Percentiles rank a stretch among this genome's conserved stretches.
Evolutionary conservation across 1,140 invertebrate species (phyloP).

Genomic region (Magallana ariakensis): DNA sequence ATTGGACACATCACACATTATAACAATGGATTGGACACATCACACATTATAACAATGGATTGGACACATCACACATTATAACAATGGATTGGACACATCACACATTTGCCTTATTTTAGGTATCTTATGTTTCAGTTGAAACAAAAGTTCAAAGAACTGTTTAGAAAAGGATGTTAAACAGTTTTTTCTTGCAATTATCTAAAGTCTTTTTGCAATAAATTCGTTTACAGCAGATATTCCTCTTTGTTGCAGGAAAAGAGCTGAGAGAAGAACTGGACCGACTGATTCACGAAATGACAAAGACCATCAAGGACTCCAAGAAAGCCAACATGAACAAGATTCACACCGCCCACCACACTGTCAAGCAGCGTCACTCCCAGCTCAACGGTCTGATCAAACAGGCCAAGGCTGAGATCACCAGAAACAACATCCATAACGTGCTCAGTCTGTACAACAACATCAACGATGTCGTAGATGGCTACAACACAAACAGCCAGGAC

Average conservation of each 20-base stretch:
- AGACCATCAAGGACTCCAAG: constrained; percentile 2
- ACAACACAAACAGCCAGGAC: background rate
- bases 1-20: too few relatives aligned
- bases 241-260: background rate
- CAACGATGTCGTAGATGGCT: background rate
- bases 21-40: too few relatives aligned
- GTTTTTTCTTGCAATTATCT: too few relatives aligned
- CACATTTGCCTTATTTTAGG: too few relatives aligned
- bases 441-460: constrained; percentile 6
- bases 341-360: background rate
- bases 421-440: background rate
- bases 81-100: too few relatives aligned
- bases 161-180: too few relatives aligned
- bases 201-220: too few relatives aligned
- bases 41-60: too few relatives aligned
- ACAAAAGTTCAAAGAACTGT: too few relatives aligned
- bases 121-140: too few relatives aligned
- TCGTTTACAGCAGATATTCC: background rate
- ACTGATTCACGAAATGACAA: background rate
- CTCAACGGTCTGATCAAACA: background rate
- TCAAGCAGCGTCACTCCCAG: background rate
- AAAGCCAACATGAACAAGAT: background rate
- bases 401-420: background rate
- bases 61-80: too few relatives aligned
- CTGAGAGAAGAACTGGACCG: background rate